These are phyloP conservation scores for Epistrophella euchroma DNA, from an alignment of 2,888 invertebrate genomes.

Conservation along the genomic window DNA sequence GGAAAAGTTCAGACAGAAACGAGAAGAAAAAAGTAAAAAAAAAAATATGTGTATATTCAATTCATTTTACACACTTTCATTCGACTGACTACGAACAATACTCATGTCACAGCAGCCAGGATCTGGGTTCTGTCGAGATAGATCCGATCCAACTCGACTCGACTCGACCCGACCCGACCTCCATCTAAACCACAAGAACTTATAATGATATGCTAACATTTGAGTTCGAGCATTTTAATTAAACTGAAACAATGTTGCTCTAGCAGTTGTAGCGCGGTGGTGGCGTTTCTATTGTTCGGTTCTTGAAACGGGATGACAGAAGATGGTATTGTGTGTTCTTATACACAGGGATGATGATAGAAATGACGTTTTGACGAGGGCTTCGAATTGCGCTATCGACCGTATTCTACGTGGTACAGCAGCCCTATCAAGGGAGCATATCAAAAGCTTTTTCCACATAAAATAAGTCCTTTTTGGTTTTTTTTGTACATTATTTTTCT, in stretches of 20 bases:
- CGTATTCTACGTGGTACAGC: conserved; percentile 14
- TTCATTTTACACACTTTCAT: conserved; percentile 59
- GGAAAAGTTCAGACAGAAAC: background rate
- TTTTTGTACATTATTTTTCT: conserved; percentile 37
- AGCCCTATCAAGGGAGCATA: conserved; percentile 57
- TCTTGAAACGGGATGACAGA: conserved; percentile 58
- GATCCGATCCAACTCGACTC: background rate
- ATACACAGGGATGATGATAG: conserved; percentile 9
- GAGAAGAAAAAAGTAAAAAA: background rate
- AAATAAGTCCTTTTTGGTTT: conserved; percentile 8
- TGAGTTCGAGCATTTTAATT: conserved; percentile 71
- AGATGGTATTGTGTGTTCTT: conserved; percentile 45
- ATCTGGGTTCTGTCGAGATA: background rate
- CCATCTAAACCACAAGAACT: conserved; percentile 50
- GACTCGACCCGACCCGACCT: conserved; percentile 22
- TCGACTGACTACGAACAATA: conserved; percentile 46
- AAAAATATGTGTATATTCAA: conserved; percentile 29
- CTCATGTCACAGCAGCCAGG: conserved; percentile 30
- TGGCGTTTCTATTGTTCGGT: conserved; percentile 57
- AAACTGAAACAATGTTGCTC: conserved; percentile 74
- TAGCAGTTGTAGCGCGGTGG: conserved; percentile 10
- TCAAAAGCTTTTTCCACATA: conserved; percentile 20
- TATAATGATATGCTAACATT: conserved; percentile 76
- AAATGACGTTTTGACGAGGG: conserved; percentile 64
- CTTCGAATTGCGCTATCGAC: conserved; percentile 33